Conservation (phyloP, 2,797 vertebrate genomes). For the Pseudomugil tenellus region DNA sequence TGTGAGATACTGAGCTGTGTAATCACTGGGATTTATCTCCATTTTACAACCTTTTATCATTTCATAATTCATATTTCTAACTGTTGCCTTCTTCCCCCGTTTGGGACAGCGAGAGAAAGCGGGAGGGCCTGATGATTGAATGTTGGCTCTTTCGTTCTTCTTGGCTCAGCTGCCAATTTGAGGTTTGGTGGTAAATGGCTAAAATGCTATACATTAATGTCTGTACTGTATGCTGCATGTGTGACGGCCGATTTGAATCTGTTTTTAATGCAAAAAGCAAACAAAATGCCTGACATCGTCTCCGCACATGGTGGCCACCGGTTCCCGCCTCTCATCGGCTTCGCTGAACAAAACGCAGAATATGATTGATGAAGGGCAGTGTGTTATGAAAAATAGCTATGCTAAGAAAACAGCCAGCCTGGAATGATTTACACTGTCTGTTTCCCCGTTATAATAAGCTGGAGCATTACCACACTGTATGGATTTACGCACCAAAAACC, state of each 20-base stretch:
- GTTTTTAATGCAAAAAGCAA: neutral
- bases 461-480: constrained; percentile 53
- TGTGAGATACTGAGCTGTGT: constrained; percentile 68
- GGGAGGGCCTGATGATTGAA: constrained; percentile 47
- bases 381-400: constrained; percentile 63
- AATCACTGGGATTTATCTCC: constrained; percentile 77
- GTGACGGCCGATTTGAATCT: neutral
- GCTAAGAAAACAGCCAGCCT: constrained; percentile 65
- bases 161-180: constrained; percentile 31
- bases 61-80: constrained; percentile 77
- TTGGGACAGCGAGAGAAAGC: constrained; percentile 33
- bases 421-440: constrained; percentile 72
- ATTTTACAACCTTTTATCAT: constrained; percentile 77
- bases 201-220: constrained; percentile 13
- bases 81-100: constrained; percentile 67
- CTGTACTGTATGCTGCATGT: neutral
- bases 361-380: constrained; percentile 71
- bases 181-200: constrained; percentile 27
- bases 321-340: constrained; percentile 29
- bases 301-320: constrained; percentile 4
- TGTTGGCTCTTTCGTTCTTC: constrained; percentile 3
- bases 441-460: constrained; percentile 58
- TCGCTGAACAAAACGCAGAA: constrained; percentile 28
- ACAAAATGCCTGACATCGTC: neutral
- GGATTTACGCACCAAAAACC: constrained; percentile 55